phyloP scores from a whole-genome alignment of 37 sponge, comb jelly and placozoan species.

The Petrosia ficiformis region DNA sequence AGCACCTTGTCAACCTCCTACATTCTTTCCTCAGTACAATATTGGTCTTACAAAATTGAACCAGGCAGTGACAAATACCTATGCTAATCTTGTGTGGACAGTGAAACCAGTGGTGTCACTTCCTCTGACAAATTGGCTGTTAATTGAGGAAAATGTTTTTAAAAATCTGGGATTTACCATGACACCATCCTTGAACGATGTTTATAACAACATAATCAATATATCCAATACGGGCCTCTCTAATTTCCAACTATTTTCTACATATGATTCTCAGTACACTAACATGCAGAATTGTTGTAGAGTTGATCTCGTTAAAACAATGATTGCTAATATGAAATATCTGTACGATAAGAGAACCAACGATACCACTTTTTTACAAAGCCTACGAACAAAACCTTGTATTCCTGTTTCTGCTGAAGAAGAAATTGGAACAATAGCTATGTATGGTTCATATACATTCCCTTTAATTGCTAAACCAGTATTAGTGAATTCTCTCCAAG shows the following conservation, averaged over 20 bases:
- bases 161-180: not conserved
- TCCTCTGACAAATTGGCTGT: not conserved
- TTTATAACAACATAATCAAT: constrained; percentile 13
- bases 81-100: constrained; percentile 9
- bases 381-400: not conserved
- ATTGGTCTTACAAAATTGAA: constrained; percentile 5
- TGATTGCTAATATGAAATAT: not conserved
- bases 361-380: not conserved
- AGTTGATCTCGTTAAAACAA: not conserved
- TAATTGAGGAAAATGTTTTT: not conserved
- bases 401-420: not conserved
- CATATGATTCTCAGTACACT: not conserved
- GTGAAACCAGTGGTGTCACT: constrained; percentile 7
- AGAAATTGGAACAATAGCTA: not conserved
- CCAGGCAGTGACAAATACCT: not conserved
- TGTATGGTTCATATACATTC: too few species aligned
- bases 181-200: not conserved
- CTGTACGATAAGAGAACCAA: not conserved
- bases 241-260: constrained; percentile 9
- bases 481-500: not conserved
- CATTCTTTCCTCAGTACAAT: not conserved
- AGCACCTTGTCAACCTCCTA: not conserved
- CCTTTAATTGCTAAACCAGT: not conserved
- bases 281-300: not conserved
- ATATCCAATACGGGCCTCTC: constrained; percentile 19